A percentile compares a stretch with the other conserved stretches of the same genome.
These are phyloP conservation scores for Ceyx margarethae DNA, from an alignment of 2,113 vertebrate species.

Conservation along the genomic window DNA sequence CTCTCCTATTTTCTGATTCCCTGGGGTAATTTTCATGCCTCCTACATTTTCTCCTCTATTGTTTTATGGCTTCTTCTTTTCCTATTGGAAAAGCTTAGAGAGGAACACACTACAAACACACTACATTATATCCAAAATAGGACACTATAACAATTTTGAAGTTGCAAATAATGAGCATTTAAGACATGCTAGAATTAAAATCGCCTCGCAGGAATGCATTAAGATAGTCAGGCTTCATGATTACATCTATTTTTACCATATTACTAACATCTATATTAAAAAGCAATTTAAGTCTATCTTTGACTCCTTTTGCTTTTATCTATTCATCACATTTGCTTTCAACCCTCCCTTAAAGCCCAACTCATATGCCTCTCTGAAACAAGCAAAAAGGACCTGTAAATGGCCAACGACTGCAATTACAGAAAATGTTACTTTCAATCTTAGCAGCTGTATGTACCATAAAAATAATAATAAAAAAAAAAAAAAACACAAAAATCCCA, in stretches of 20 bases:
- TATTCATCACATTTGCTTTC: slow-evolving; percentile 38
- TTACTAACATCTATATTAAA: slow-evolving; percentile 42
- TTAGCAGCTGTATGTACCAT: neutral
- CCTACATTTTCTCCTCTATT: neutral
- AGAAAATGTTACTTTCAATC: neutral
- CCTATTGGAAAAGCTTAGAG: neutral
- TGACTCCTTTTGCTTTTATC: slow-evolving; percentile 33
- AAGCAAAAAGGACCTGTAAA: neutral
- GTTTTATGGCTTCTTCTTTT: neutral
- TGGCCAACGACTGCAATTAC: neutral
- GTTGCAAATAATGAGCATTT: neutral
- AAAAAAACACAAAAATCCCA: no score
- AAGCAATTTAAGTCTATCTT: slow-evolving; percentile 56
- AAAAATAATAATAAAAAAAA: neutral
- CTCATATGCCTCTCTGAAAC: neutral
- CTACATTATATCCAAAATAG: neutral
- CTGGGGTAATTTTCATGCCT: neutral
- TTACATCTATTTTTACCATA: slow-evolving; percentile 46
- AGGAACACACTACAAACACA: neutral
- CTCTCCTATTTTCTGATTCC: neutral
- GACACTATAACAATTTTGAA: neutral
- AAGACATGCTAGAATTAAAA: neutral
- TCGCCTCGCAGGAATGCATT: neutral
- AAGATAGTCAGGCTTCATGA: slow-evolving; percentile 2
- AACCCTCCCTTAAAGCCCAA: slow-evolving; percentile 27